Evolutionary conservation across 2,113 vertebrate genomes (phyloP), one percentile per base, ranked within the genome.

Genomic region (Nestor notabilis): DNA sequence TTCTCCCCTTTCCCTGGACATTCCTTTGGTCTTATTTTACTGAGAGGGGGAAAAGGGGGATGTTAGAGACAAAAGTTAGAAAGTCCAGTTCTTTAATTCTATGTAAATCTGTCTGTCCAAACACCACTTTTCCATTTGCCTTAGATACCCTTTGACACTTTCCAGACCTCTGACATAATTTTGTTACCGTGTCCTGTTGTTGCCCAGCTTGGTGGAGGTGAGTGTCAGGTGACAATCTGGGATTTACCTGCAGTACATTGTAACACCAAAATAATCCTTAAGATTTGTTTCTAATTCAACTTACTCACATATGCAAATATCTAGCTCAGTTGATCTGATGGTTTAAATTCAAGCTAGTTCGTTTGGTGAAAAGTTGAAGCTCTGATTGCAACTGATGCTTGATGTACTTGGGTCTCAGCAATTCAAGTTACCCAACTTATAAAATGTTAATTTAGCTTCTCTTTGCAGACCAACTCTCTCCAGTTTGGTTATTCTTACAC

Each of bases 401-500:
- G 86, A 78, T 87, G 39, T 74, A 94, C 81, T 83, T 90, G 68
- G 65, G 91, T 92, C 83, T 93, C 94, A 95, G 89, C 87, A 94
- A 49, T 95, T 82, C 87, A 55, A 71, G 80, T 92, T 92, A 71
- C 68, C 17, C 60, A 60, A 52, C 47, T 84, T 91, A 81, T 82
- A 87, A 95, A 89, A 95, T 91, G 83, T 68, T 89, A 89, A 93
- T 92, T 81, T 74, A 74, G 41, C 41, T 92, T 49, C 64, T 81
- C 41, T 86, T 75, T 82, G 76, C 77, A 75, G 46, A 35, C n/a
- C 25, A 44, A 2, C 0, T 2, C 46, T 82, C 75, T 84, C 86
- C 43, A 17, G 60, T 64, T 92, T 83, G 37, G 37, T 63, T 75
- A 24, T 70, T 68, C 69, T 70, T 43, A 60, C 25, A 20, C 41